These are phyloP conservation scores for Rhinoptilus africanus DNA, from an alignment of 2,113 vertebrate genomes.

Conservation along the genomic window DNA sequence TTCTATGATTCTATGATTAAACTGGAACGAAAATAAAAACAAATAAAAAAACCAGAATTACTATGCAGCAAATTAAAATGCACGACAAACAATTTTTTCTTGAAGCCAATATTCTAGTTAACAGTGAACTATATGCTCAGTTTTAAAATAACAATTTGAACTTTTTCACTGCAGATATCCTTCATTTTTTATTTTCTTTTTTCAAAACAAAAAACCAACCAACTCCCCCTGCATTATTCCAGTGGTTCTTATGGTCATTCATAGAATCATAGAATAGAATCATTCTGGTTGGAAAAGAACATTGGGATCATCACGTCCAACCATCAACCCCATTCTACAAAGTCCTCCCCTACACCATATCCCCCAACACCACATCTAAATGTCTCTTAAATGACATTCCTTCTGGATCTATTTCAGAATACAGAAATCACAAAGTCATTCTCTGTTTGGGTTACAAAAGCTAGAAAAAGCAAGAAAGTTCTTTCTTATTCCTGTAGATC, in stretches of 20 bases:
- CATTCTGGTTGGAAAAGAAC: no score
- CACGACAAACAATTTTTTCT: not conserved
- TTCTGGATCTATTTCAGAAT: not conserved
- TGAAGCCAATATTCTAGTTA: not conserved
- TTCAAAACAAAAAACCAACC: not conserved
- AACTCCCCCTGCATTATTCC: fast-evolving
- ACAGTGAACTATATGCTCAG: not conserved
- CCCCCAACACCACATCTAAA: no score
- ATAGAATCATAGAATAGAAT: no score
- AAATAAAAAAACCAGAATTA: not conserved
- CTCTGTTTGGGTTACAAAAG: not conserved
- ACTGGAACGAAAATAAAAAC: not conserved
- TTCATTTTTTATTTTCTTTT: not conserved
- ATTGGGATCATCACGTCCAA: no score
- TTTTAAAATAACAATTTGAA: not conserved
- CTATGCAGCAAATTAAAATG: not conserved
- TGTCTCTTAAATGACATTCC: no score
- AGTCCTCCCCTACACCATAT: no score
- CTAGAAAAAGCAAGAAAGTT: not conserved
- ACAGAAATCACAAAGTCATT: not conserved
- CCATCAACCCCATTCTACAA: no score
- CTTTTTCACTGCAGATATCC: not conserved
- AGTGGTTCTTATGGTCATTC: not conserved
- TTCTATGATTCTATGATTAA: not conserved
- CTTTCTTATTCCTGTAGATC: not conserved